phyloP scores from a whole-genome alignment of 1,140 invertebrate species.

The Stenopsyche tienmushanensis region DNA sequence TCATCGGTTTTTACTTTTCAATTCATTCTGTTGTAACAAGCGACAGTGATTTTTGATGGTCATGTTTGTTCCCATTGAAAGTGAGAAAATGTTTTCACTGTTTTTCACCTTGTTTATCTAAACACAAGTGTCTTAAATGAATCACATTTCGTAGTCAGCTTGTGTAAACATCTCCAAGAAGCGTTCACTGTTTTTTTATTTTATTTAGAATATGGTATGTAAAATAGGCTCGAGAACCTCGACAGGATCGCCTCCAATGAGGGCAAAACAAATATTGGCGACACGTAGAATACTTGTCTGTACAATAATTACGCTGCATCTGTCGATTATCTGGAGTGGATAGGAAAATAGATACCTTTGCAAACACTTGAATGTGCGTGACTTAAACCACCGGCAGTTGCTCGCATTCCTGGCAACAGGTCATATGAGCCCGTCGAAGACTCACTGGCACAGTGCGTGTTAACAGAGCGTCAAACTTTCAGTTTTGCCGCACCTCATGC shows the following conservation, averaged over 20 bases:
- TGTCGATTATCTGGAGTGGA: too few relatives aligned
- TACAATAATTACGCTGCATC: too few relatives aligned
- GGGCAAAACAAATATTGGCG: too few relatives aligned
- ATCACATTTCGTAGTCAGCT: too few relatives aligned
- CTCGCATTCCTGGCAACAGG: slow-evolving; percentile 20
- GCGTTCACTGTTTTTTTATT: not conserved
- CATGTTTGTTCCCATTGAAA: too few relatives aligned
- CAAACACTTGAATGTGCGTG: not conserved
- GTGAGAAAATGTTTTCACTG: too few relatives aligned
- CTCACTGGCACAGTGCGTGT: slow-evolving; percentile 6
- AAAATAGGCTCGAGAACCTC: not conserved
- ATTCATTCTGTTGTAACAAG: too few relatives aligned
- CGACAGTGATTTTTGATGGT: too few relatives aligned
- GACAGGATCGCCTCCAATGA: not conserved
- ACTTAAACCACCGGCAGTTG: not conserved
- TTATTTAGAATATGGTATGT: not conserved
- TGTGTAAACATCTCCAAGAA: too few relatives aligned
- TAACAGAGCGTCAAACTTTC: slow-evolving; percentile 29
- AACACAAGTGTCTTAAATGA: too few relatives aligned
- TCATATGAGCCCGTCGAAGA: not conserved
- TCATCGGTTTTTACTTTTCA: too few relatives aligned
- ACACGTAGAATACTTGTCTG: not conserved
- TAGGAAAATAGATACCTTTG: not conserved
- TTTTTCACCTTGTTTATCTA: too few relatives aligned
- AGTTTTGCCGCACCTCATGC: not conserved